These are phyloP conservation scores for Pomacea canaliculata DNA, from an alignment of 2,888 invertebrate genomes.

Conservation along the genomic window DNA sequence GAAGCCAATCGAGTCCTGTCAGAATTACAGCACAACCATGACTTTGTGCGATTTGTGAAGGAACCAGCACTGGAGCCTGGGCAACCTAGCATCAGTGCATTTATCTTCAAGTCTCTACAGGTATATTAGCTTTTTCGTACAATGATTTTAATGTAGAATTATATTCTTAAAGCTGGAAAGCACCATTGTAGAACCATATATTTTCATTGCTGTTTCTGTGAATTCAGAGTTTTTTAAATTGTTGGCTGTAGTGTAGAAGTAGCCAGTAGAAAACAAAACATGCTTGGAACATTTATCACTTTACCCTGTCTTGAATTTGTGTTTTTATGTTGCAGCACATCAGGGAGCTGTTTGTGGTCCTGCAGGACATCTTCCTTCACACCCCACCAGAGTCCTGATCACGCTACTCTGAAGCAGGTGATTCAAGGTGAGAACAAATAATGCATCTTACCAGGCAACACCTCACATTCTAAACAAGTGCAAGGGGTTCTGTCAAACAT, in stretches of 20 bases:
- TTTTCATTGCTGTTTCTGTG: too few species aligned
- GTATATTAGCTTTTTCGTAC: slow-evolving; percentile 9
- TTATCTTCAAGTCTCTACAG: slow-evolving; percentile 51
- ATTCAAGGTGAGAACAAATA: slow-evolving; percentile 47
- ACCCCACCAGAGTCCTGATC: slow-evolving; percentile 52
- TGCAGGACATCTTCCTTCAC: slow-evolving; percentile 55
- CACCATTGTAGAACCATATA: neutral
- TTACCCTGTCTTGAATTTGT: too few species aligned
- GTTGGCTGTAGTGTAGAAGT: neutral
- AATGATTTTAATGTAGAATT: neutral
- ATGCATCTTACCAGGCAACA: neutral
- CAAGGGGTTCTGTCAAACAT: too few species aligned
- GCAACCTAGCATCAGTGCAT: slow-evolving; percentile 56
- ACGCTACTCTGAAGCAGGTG: slow-evolving; percentile 56
- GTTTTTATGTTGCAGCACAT: slow-evolving; percentile 49
- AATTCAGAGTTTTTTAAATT: neutral
- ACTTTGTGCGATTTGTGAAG: slow-evolving; percentile 59
- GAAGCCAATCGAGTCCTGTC: slow-evolving; percentile 52
- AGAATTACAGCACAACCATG: slow-evolving; percentile 49
- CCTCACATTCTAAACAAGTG: too few species aligned
- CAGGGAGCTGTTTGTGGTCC: slow-evolving; percentile 53
- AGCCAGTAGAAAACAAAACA: too few species aligned
- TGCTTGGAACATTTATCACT: too few species aligned
- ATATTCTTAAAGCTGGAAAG: neutral
- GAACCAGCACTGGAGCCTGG: slow-evolving; percentile 44